Evolutionary conservation across 2,888 invertebrate genomes (phyloP).

Genomic region (Agrilus biguttatus): DNA sequence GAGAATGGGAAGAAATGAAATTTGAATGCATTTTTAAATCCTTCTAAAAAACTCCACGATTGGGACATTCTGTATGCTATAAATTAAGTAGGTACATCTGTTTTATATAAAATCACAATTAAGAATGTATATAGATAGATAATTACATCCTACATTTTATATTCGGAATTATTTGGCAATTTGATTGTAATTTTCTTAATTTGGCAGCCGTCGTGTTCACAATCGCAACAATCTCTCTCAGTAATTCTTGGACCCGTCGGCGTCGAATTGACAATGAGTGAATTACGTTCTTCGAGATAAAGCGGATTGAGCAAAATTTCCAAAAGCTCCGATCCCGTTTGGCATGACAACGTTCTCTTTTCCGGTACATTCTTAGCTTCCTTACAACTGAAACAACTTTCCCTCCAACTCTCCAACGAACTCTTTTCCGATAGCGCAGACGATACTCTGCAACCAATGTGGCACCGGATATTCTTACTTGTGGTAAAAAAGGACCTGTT

Average conservation of each 20-base stretch:
- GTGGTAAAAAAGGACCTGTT: constrained; percentile 61
- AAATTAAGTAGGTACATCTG: no score
- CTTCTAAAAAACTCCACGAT: no score
- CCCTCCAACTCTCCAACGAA: constrained; percentile 23
- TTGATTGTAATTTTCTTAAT: constrained; percentile 32
- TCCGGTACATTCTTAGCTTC: constrained; percentile 14
- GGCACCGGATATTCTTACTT: constrained; percentile 53
- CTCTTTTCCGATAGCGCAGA: constrained; percentile 30
- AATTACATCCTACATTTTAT: no score
- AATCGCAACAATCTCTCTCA: constrained; percentile 21
- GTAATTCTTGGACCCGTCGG: constrained; percentile 18
- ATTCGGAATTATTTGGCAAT: constrained; percentile 15
- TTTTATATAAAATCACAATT: no score
- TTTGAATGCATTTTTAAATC: no score
- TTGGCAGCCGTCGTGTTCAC: constrained; percentile 26
- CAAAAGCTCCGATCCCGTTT: constrained; percentile 29
- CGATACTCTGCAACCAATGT: constrained; percentile 42
- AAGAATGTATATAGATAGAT: no score
- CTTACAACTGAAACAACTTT: constrained; percentile 16
- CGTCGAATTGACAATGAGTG: constrained; percentile 8
- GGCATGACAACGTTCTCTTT: constrained; percentile 29
- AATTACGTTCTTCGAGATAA: constrained; percentile 16
- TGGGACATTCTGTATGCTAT: no score
- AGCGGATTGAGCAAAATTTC: constrained; percentile 23
- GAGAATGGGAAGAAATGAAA: no score